These are phyloP conservation scores for Tapirus indicus DNA, from an alignment of 2,797 vertebrate genomes.

Conservation along the genomic window DNA sequence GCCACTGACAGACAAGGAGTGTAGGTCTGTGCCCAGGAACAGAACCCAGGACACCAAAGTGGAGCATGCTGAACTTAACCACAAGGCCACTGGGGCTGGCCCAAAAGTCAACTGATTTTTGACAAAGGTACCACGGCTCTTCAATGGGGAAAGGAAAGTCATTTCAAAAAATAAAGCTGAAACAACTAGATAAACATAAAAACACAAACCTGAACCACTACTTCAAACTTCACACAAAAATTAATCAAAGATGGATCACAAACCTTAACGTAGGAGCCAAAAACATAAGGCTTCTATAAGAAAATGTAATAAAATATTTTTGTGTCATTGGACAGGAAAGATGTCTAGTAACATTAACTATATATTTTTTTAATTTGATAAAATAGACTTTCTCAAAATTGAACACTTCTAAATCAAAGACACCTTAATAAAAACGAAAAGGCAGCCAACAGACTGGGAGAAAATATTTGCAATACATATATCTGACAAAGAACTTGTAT, in stretches of 20 bases:
- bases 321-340: not conserved
- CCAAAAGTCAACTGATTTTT: not conserved
- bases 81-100: no score
- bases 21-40: no score
- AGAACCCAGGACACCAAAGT: no score
- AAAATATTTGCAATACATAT: not conserved
- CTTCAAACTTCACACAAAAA: not conserved
- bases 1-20: no score
- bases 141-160: not conserved
- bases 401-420: not conserved
- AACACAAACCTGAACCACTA: not conserved
- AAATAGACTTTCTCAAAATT: conserved; percentile 13
- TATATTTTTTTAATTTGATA: not conserved
- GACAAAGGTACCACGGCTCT: not conserved
- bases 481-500: not conserved
- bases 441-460: not conserved
- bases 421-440: conserved; percentile 33
- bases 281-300: conserved; percentile 12
- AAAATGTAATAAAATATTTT: not conserved
- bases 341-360: conserved; percentile 9
- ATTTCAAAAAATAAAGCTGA: not conserved
- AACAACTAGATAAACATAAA: not conserved
- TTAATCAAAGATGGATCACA: not conserved
- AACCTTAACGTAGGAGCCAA: not conserved
- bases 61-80: no score